Conservation (phyloP, 2,797 vertebrate species). For the Sarcoramphus papa region DNA sequence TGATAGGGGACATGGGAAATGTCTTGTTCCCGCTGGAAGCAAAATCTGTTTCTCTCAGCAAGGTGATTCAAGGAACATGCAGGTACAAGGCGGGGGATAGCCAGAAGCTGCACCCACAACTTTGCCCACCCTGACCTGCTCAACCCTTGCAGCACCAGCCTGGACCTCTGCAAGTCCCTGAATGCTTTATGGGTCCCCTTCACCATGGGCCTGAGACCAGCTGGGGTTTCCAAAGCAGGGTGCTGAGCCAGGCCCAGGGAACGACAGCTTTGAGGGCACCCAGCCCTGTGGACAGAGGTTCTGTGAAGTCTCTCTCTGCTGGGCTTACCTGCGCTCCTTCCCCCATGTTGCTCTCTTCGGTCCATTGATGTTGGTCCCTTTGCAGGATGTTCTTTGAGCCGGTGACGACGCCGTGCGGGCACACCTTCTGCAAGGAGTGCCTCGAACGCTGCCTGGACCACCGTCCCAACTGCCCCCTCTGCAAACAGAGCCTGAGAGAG, state of each 20-base stretch:
- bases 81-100: neutral
- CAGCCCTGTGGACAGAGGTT: neutral
- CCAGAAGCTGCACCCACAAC: neutral
- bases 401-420: conserved; percentile 89
- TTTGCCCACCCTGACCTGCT: neutral
- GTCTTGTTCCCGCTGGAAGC: neutral
- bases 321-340: neutral
- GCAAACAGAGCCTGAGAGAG: conserved; percentile 90
- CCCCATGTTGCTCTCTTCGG: neutral
- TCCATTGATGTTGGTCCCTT: neutral
- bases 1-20: neutral
- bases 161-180: neutral
- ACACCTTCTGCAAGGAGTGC: conserved; percentile 92
- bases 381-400: conserved; percentile 87
- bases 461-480: conserved; percentile 88
- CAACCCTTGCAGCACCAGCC: neutral
- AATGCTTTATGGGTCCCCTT: neutral
- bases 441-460: conserved; percentile 90
- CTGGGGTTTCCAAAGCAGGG: neutral
- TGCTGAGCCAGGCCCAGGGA: neutral
- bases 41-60: neutral
- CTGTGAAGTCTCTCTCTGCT: neutral
- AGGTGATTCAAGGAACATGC: neutral
- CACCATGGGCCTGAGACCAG: neutral
- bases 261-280: neutral